These are phyloP conservation scores for Accipiter virgatus DNA, from an alignment of 2,113 vertebrate species.

Conservation along the genomic window DNA sequence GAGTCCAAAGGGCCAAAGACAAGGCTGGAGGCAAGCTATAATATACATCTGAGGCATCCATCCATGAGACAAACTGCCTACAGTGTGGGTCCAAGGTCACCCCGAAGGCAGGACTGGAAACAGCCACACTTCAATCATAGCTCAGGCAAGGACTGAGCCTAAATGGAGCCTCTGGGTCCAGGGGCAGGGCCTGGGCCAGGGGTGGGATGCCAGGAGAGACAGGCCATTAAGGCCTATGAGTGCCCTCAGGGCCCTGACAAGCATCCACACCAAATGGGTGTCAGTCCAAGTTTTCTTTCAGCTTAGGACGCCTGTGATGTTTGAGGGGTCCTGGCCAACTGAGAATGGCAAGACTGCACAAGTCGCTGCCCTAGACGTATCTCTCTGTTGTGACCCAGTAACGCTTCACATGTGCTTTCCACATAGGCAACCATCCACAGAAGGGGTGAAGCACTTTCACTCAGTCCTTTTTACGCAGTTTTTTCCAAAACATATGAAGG, in stretches of 20 bases:
- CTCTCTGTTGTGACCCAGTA: background rate
- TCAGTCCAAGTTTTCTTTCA: background rate
- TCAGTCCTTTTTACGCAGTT: background rate
- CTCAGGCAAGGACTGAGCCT: background rate
- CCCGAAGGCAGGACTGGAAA: background rate
- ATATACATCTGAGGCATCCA: background rate
- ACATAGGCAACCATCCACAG: background rate
- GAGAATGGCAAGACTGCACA: background rate
- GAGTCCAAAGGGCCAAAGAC: background rate
- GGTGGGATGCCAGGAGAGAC: background rate
- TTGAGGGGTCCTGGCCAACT: no score
- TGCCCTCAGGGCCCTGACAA: background rate
- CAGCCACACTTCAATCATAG: background rate
- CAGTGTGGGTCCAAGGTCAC: background rate
- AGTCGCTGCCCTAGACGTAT: fast-evolving
- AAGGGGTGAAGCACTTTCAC: background rate
- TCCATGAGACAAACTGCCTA: background rate
- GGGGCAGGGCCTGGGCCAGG: background rate
- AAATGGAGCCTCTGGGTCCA: background rate
- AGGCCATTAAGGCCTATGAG: no score
- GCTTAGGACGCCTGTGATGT: background rate
- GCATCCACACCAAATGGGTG: background rate
- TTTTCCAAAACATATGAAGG: background rate
- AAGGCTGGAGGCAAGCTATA: background rate
- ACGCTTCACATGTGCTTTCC: background rate